Base-by-base conservation (phyloP, 2,888 invertebrate species). In the Emesis furor region DNA sequence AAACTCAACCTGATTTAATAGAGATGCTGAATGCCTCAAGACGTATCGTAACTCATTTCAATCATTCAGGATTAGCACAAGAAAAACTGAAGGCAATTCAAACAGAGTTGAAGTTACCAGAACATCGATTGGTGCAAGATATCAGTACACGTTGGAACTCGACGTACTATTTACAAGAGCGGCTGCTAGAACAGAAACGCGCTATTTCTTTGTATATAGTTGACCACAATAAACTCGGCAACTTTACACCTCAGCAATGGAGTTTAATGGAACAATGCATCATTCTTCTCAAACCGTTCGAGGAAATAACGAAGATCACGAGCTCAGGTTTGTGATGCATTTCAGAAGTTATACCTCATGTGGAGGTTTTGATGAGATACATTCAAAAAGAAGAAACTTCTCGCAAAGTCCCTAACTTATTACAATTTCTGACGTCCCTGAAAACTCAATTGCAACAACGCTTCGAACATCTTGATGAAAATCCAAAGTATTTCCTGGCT, bases 221-320 rank as follows among this genome's bases (percentile, higher is more conserved):
- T 5, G 62, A 32, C 12, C 12, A 87, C 39, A 77, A 85, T 14
- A 86, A 62, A 69, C 77, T 87, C n/a, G 73, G 0, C 1, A 88
- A 89, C 78, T 76, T 89, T 73, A 88, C 86, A 14, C 10, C 12
- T 74, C 37, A 37, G 39, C 89, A 90, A 55, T 90, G 89, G 89
- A 55, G 74, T 14, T 30, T 90, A 83, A 78, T 90, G 87, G 89
- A 90, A 55, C 86, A 91, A 42, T 89, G 85, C 32, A 80, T 89
- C 39, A 86, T 51, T 30, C 82, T 89, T 6, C 78, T 90, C 3
- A 88, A 90, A 82, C 89, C 90, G 0, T 91, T 90, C 73, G 89
- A 90, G 78, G 90, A 90, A 71, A 90, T 91, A 46, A 90, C 90
- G 0, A 90, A 90, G 86, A 88, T 88, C 17, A 87, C 85, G 3